These are phyloP conservation scores for Petrolisthes cinctipes DNA, from an alignment of 2,888 invertebrate species.

Conservation along the genomic window DNA sequence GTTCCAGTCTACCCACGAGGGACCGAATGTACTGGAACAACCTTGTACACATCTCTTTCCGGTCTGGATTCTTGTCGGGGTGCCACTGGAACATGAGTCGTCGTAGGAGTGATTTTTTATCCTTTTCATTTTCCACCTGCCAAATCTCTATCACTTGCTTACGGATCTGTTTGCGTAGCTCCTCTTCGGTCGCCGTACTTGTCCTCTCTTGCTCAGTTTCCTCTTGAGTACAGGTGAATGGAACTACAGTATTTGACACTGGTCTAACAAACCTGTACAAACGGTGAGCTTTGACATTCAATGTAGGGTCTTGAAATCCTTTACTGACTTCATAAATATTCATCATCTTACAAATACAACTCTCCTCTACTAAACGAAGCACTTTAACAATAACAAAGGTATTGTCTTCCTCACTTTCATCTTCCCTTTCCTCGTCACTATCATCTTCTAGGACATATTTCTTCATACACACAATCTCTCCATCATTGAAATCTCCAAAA, in stretches of 20 bases:
- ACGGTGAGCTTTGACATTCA: conserved; percentile 18
- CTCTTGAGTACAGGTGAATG: not conserved
- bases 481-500: conserved; percentile 20
- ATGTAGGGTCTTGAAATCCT: not conserved
- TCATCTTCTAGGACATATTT: conserved; percentile 17
- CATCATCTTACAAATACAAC: conserved; percentile 5
- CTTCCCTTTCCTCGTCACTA: not conserved
- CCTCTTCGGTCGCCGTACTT: not conserved
- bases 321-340: conserved; percentile 38
- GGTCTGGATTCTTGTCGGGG: conserved; percentile 40
- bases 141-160: conserved; percentile 34
- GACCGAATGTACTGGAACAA: conserved; percentile 40
- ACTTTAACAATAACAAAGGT: conserved; percentile 42
- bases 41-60: conserved; percentile 21
- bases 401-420: conserved; percentile 24
- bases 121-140: conserved; percentile 27
- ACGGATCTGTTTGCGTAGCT: not conserved
- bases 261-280: conserved; percentile 40
- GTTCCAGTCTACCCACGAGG: conserved; percentile 33
- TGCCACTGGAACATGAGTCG: conserved; percentile 45
- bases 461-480: conserved; percentile 43
- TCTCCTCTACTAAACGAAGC: not conserved
- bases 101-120: conserved; percentile 20
- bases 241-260: not conserved
- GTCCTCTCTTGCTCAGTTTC: not conserved